Conservation (phyloP, 2,888 invertebrate species). For the Cheilosia pagana region DNA sequence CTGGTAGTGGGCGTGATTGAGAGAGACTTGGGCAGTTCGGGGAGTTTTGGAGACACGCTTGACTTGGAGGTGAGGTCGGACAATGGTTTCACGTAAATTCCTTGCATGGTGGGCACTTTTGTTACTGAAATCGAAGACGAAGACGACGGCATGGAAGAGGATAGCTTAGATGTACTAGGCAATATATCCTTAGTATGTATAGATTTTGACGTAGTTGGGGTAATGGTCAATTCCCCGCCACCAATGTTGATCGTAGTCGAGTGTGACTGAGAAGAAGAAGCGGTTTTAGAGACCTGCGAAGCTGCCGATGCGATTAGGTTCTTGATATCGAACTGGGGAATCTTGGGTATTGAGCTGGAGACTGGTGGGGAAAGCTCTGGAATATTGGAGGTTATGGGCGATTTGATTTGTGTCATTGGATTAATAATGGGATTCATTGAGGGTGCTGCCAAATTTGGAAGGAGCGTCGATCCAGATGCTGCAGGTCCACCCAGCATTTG, state of each 20-base stretch:
- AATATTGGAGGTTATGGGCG: slow-evolving; percentile 45
- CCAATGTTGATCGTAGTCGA: slow-evolving; percentile 77
- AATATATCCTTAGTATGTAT: slow-evolving; percentile 57
- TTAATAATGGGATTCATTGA: slow-evolving; percentile 62
- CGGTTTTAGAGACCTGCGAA: slow-evolving; percentile 75
- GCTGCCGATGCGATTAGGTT: slow-evolving; percentile 77
- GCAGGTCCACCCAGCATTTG: slow-evolving; percentile 74
- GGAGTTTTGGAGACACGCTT: slow-evolving; percentile 58
- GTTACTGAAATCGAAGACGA: slow-evolving; percentile 75
- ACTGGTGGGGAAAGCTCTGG: slow-evolving; percentile 15
- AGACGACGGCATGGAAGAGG: slow-evolving; percentile 54
- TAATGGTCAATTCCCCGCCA: slow-evolving; percentile 77
- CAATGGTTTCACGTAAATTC: slow-evolving; percentile 72
- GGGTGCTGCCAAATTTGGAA: slow-evolving; percentile 65
- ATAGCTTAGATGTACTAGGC: slow-evolving; percentile 45
- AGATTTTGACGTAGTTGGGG: slow-evolving; percentile 75
- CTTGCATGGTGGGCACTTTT: slow-evolving; percentile 74
- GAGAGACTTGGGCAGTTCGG: slow-evolving; percentile 78
- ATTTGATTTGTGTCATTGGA: slow-evolving; percentile 69
- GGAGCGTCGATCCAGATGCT: slow-evolving; percentile 45
- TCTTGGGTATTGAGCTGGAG: slow-evolving; percentile 50
- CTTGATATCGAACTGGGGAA: slow-evolving; percentile 77
- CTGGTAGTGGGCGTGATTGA: slow-evolving; percentile 77
- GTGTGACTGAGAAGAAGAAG: slow-evolving; percentile 61
- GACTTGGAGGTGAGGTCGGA: slow-evolving; percentile 65